A percentile compares a stretch with the other conserved stretches of the same genome.
Conservation (phyloP, 2,113 vertebrate genomes). For the Aspidoscelis tigris region DNA sequence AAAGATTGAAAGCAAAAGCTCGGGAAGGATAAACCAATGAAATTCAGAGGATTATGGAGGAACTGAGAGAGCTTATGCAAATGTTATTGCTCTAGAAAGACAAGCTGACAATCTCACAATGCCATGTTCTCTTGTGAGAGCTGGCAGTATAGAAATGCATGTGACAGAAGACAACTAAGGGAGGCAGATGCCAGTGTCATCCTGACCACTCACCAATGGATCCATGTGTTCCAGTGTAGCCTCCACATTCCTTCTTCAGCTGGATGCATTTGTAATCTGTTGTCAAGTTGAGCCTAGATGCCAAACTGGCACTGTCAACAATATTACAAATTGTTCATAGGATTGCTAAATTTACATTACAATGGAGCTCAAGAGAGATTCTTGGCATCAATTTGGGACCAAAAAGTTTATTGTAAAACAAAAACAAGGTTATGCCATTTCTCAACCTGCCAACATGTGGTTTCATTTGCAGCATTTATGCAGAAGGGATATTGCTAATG, state of each 20-base stretch:
- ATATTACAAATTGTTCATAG: neutral
- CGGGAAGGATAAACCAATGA: constrained; percentile 13
- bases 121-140: constrained; percentile 5
- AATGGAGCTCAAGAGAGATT: too few relatives aligned
- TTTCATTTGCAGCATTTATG: neutral
- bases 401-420: too few relatives aligned
- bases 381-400: neutral
- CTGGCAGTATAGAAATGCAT: neutral
- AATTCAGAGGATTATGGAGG: constrained; percentile 33
- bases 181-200: too few relatives aligned
- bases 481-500: neutral
- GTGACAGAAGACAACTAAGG: too few relatives aligned
- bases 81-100: constrained; percentile 4
- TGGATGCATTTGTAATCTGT: too few relatives aligned
- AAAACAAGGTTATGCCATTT: neutral
- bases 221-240: too few relatives aligned
- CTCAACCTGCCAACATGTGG: neutral
- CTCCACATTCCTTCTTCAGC: too few relatives aligned
- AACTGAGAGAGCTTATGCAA: constrained; percentile 35
- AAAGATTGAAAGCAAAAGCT: constrained; percentile 38
- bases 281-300: too few relatives aligned
- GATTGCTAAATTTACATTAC: neutral
- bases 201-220: too few relatives aligned
- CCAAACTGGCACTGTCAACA: neutral
- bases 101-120: constrained; percentile 16